These are phyloP conservation scores for Steatornis caripensis DNA, from an alignment of 2,113 vertebrate species.

Conservation along the genomic window DNA sequence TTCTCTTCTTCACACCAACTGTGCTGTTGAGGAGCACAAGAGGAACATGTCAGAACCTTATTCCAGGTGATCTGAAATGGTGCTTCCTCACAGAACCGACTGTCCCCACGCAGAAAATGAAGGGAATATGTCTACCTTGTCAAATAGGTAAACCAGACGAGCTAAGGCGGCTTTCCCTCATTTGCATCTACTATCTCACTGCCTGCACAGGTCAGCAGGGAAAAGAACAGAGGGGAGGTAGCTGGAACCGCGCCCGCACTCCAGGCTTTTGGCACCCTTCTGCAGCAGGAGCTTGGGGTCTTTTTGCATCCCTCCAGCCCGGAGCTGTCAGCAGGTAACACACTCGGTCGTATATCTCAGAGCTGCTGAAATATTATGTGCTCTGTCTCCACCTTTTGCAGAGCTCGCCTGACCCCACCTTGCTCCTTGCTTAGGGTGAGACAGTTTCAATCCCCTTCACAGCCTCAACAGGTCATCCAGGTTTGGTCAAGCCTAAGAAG, in stretches of 20 bases:
- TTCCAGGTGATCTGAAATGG: neutral
- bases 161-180: neutral
- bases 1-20: neutral
- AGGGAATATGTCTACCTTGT: neutral
- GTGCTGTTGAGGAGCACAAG: neutral
- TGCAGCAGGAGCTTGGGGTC: neutral
- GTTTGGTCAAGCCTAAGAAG: neutral
- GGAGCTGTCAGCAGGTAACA: conserved; percentile 23
- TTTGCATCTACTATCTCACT: neutral
- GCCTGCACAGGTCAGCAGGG: neutral
- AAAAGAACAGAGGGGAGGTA: neutral
- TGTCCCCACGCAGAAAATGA: neutral
- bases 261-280: neutral
- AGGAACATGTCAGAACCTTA: neutral
- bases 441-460: neutral
- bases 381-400: neutral
- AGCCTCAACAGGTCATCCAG: neutral
- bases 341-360: neutral
- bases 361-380: conserved; percentile 11
- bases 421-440: neutral
- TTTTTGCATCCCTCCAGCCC: neutral
- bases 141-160: neutral
- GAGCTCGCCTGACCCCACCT: neutral
- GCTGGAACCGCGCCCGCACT: neutral
- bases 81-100: neutral